A percentile compares a stretch with the other conserved stretches of the same genome.
These are phyloP conservation scores for Tetrapedia diversipes DNA, from an alignment of 2,888 invertebrate species.

Conservation along the genomic window DNA sequence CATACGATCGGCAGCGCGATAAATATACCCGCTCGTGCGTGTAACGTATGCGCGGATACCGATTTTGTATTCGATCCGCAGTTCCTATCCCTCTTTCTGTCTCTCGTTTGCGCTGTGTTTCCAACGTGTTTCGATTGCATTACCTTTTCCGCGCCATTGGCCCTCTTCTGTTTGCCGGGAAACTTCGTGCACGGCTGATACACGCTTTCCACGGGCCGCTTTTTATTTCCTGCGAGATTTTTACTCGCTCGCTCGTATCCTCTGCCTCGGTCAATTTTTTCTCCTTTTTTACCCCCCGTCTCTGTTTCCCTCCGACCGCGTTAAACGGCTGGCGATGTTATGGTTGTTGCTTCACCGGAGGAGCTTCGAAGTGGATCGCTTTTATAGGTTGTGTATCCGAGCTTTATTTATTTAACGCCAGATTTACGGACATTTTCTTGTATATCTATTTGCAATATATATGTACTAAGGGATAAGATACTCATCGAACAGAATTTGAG, in stretches of 20 bases:
- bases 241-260: background rate
- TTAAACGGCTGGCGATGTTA: background rate
- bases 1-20: slow-evolving; percentile 57
- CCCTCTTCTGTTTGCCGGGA: slow-evolving; percentile 36
- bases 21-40: slow-evolving; percentile 65
- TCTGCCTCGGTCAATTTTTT: background rate
- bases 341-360: background rate
- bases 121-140: slow-evolving; percentile 58
- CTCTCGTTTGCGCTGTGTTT: slow-evolving; percentile 26
- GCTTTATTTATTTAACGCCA: background rate
- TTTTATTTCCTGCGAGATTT: slow-evolving; percentile 23
- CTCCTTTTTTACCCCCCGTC: background rate
- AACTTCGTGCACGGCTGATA: slow-evolving; percentile 36
- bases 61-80: slow-evolving; percentile 59
- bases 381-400: background rate
- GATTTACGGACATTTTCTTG: no score
- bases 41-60: slow-evolving; percentile 62
- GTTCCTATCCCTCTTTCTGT: slow-evolving; percentile 8
- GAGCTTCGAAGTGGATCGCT: background rate
- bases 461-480: no score
- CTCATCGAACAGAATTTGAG: no score
- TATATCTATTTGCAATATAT: no score
- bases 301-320: background rate
- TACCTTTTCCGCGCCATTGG: slow-evolving; percentile 53
- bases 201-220: slow-evolving; percentile 18